A percentile compares a stretch with the other conserved stretches of the same genome.
Conservation (phyloP, 2,888 invertebrate species). For the Tortrix viridana region DNA sequence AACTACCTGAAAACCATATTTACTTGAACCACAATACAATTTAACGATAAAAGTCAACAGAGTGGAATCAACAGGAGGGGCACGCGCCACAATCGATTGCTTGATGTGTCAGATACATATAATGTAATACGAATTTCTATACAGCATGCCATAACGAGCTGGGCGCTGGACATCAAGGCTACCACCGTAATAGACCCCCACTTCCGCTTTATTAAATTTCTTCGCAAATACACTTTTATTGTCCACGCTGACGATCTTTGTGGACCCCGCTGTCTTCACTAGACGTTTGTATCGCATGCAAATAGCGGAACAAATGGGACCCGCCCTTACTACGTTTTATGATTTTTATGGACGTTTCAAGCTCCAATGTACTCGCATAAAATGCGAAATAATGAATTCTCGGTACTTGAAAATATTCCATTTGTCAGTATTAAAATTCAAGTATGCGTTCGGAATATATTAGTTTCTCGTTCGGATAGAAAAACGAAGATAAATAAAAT, state of each 20-base stretch:
- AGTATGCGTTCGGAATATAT: conserved; percentile 38
- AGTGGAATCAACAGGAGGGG: conserved; percentile 45
- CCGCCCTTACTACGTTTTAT: conserved; percentile 71
- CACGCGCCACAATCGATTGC: conserved; percentile 44
- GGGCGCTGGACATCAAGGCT: conserved; percentile 17
- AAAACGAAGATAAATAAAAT: conserved; percentile 30
- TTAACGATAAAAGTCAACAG: conserved; percentile 39
- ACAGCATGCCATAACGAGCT: conserved; percentile 48
- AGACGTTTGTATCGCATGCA: conserved; percentile 78
- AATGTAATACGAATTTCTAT: conserved; percentile 51
- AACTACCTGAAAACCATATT: not conserved
- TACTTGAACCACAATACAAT: not conserved
- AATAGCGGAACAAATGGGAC: conserved; percentile 75
- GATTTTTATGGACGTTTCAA: conserved; percentile 67
- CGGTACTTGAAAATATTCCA: conserved; percentile 51
- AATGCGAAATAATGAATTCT: conserved; percentile 59
- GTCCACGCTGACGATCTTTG: conserved; percentile 74
- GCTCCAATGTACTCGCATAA: conserved; percentile 48
- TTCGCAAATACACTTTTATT: conserved; percentile 83
- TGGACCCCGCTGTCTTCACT: conserved; percentile 68
- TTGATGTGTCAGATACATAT: conserved; percentile 53
- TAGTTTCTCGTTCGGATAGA: conserved; percentile 29
- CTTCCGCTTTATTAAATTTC: conserved; percentile 85
- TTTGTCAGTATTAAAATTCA: conserved; percentile 50
- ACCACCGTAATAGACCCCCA: conserved; percentile 66